phyloP scores from a whole-genome alignment of 64 coral and sea anemone genomes.

The Platygyra sinensis region DNA sequence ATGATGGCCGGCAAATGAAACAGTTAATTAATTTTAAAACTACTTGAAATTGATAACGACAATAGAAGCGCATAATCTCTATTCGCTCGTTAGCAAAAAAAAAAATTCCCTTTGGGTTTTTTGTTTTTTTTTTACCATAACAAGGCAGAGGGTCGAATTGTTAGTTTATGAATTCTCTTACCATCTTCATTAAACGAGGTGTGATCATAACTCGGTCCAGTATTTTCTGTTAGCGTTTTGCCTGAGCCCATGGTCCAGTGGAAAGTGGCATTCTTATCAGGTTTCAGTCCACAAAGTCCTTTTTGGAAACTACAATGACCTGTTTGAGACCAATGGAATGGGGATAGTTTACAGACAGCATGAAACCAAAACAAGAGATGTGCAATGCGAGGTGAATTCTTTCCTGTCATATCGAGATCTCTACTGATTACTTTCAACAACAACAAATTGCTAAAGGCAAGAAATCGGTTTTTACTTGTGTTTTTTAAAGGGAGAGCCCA shows the following conservation, averaged over 20 bases:
- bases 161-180: not conserved
- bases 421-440: not conserved
- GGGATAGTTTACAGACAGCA: not conserved
- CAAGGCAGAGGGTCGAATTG: too few species aligned
- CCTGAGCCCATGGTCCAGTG: constrained; percentile 23
- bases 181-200: constrained; percentile 11
- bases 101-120: too few species aligned
- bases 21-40: too few species aligned
- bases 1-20: too few species aligned
- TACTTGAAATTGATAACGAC: too few species aligned
- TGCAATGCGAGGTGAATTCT: not conserved
- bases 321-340: not conserved
- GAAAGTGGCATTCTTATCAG: constrained; percentile 3
- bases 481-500: too few species aligned
- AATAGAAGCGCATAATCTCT: too few species aligned
- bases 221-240: constrained; percentile 9
- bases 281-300: constrained; percentile 4
- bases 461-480: not conserved
- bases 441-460: not conserved
- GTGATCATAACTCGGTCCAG: constrained; percentile 39
- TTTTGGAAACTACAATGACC: constrained; percentile 33
- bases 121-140: too few species aligned
- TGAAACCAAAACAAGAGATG: not conserved
- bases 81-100: too few species aligned
- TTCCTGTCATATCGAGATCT: too few species aligned